Conservation (phyloP, 2,888 invertebrate genomes). For the Drosophila algonquin region DNA sequence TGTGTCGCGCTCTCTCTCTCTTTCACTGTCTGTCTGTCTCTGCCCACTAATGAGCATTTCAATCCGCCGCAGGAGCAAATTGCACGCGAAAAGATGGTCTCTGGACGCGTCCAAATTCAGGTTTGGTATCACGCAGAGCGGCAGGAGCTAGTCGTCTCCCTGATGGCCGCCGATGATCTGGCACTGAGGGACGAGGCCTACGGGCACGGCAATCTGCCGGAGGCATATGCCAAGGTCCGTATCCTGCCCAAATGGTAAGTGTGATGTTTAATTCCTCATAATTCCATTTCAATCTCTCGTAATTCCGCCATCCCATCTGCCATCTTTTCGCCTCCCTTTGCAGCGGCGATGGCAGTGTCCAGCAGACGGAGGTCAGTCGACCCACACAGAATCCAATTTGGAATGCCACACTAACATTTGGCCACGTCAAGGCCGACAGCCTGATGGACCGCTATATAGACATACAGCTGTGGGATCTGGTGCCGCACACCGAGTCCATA, state of each 20-base stretch:
- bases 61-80: constrained; percentile 86
- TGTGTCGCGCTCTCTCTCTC: neutral
- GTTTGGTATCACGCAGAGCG: constrained; percentile 94
- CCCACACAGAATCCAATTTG: constrained; percentile 95
- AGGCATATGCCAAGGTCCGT: constrained; percentile 93
- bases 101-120: constrained; percentile 93
- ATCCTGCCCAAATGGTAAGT: constrained; percentile 92
- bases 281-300: neutral
- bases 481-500: constrained; percentile 91
- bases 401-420: constrained; percentile 95
- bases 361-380: constrained; percentile 93
- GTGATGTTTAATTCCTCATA: neutral
- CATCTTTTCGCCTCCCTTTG: neutral
- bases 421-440: constrained; percentile 91
- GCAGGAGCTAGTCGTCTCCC: constrained; percentile 92
- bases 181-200: constrained; percentile 90
- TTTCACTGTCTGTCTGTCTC: no score
- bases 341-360: constrained; percentile 90
- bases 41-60: constrained; percentile 32
- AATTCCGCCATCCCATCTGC: neutral
- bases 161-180: constrained; percentile 93
- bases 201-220: constrained; percentile 91
- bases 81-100: constrained; percentile 89
- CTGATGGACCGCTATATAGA: constrained; percentile 92
- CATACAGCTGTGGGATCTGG: constrained; percentile 94